Base-by-base conservation (phyloP, 2,888 invertebrate genomes). In the Apodemia mormo region DNA sequence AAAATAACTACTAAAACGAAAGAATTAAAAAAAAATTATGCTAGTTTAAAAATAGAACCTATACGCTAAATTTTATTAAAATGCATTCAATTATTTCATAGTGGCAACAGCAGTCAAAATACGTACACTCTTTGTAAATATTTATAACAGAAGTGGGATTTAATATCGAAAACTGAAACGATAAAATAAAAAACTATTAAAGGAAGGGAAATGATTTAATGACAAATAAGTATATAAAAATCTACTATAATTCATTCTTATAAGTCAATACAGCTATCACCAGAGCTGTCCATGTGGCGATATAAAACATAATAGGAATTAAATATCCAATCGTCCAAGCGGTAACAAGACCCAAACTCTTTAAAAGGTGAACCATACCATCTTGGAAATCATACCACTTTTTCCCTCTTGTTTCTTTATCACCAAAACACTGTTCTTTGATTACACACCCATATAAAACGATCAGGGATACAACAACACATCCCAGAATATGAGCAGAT, bases 321-420 rank as follows among this genome's bases (percentile, higher is more conserved):
- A 52, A 52, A 52, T 52, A 52, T 7, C 52, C 52, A n/a, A 52
- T 52, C 49, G 49, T 49, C 49, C 49, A 49, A 49, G 49, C 49
- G 6, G 52, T 52, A 6, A 52, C 52, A n/a, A 52, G 52, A n/a
- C 52, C 52, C n/a, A 52, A 52, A 52, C 52, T 52, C 52, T 52
- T 52, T 7, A 52, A n/a, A 52, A 52, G 52, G 7, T n/a, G 2
- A 52, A 52, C 52, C 52, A 52, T 52, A 2, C 52, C 52, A 52
- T 52, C 52, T 52, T 52, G 52, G n/a, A 52, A 52, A 6, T 52
- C 52, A 2, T 52, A 52, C 52, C 52, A 52, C 52, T 52, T 52
- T 52, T 52, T 52, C 52, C 52, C 52, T n/a, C 52, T 52, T n/a
- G 52, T 52, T n/a, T 52, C 52, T n/a, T 52, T 52, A n/a, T 52